Conservation (phyloP, 2,113 vertebrate genomes). For the Malurus alboscapulatus region DNA sequence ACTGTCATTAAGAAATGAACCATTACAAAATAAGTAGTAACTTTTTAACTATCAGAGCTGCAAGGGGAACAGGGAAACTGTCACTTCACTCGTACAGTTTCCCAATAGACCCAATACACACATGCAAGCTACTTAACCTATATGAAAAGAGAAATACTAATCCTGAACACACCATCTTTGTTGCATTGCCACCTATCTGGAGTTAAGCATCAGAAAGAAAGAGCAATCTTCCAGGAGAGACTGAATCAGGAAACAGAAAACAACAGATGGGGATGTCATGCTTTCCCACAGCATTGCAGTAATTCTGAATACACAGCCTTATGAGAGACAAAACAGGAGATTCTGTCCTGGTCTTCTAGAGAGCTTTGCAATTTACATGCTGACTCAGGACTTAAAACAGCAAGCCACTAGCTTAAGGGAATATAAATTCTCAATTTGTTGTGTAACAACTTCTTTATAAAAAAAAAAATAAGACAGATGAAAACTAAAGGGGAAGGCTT, state of each 20-base stretch:
- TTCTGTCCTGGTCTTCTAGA: neutral
- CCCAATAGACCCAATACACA: neutral
- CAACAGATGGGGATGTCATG: neutral
- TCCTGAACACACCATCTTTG: neutral
- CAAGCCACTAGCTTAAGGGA: neutral
- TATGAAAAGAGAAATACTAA: neutral
- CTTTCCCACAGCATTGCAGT: neutral
- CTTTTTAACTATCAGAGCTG: neutral
- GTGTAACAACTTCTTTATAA: neutral
- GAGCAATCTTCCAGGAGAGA: neutral
- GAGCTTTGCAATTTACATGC: conserved; percentile 1
- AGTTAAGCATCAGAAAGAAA: neutral
- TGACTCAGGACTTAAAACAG: neutral
- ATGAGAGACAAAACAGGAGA: neutral
- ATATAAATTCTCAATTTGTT: neutral
- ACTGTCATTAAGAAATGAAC: neutral
- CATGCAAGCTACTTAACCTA: neutral
- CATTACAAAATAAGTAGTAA: neutral
- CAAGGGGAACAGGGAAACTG: neutral
- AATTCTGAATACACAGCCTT: neutral
- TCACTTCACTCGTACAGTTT: neutral
- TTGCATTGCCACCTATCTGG: neutral
- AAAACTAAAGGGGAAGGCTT: neutral
- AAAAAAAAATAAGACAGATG: neutral
- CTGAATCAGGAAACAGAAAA: neutral